Base-by-base conservation (phyloP, 2,888 invertebrate genomes). In the Tromatobia lineatoria region DNA sequence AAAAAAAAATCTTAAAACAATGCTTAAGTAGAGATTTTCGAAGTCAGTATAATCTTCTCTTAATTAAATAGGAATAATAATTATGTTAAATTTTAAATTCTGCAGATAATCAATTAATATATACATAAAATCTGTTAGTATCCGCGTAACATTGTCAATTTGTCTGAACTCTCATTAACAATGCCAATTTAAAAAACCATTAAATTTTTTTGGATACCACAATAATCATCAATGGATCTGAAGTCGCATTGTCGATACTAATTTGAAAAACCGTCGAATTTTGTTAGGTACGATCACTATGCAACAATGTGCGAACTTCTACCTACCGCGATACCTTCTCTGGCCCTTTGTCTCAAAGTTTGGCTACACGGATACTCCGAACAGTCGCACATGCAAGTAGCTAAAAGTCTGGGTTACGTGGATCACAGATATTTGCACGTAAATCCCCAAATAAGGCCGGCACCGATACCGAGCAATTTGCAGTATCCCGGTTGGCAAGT, bases 251-350 rank as follows among this genome's bases (percentile, higher is more conserved):
- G 8, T 10, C 38, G 10, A 38, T 10, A 38, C 38, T 10, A 2
- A 10, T 38, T n/a, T 15, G 2, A 38, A 34, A 34, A 18, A 10
- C 3, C 61, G 38, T 38, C 18, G 18, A 10, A 15, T 59, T 59
- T 18, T n/a, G 61, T 38, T 88, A 96, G 97, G 87, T 97, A 95
- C 88, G 97, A 97, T 91, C 97, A 97, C 90, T 97, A 96, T 91
- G 96, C 96, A 0, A 95, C 96, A 0, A 92, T 96, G 74, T 96
- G 96, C 87, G 97, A 97, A 90, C 90, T 96, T 70, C 90, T 97
- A 83, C 96, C 97, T 0, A 95, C 95, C 0, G 94, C 96, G 0
- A 90, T 97, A 89, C 96, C 96, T 0, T 95, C 96, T 20, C 91
- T 96, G 69, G 95, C 95, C 4, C 92, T 95, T 29, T 96, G 96